Conservation (phyloP, 2,888 invertebrate genomes). For the Rhagonycha fulva region DNA sequence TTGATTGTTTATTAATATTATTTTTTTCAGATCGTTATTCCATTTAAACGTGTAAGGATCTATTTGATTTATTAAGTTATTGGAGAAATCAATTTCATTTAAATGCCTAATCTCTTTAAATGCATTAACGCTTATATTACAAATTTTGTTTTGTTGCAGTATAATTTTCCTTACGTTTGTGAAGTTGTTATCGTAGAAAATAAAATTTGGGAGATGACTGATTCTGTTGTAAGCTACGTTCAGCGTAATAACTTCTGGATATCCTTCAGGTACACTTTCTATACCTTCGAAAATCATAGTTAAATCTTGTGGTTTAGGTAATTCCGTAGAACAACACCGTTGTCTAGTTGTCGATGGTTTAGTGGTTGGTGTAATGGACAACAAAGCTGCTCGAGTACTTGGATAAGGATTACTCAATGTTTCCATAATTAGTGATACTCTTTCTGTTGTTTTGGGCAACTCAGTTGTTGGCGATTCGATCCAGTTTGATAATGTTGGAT, state of each 20-base stretch:
- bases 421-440: not conserved
- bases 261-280: constrained; percentile 42
- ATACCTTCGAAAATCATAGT: constrained; percentile 11
- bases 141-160: constrained; percentile 47
- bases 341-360: not conserved
- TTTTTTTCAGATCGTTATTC: constrained; percentile 45
- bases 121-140: constrained; percentile 42
- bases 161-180: constrained; percentile 42
- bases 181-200: constrained; percentile 47
- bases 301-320: not conserved
- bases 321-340: constrained; percentile 4
- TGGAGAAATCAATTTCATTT: constrained; percentile 46
- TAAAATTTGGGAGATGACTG: constrained; percentile 38
- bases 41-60: constrained; percentile 46
- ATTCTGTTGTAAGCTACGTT: constrained; percentile 49
- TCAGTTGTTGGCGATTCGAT: not conserved
- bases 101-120: constrained; percentile 47
- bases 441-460: not conserved
- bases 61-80: constrained; percentile 45
- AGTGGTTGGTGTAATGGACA: not conserved
- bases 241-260: constrained; percentile 34
- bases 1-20: constrained; percentile 47
- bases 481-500: not conserved
- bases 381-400: not conserved
- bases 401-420: no score